Percentiles rank a stretch among this genome's conserved stretches.
phyloP scores from a whole-genome alignment of 1,140 invertebrate species.

The Hylaeus anthracinus region DNA sequence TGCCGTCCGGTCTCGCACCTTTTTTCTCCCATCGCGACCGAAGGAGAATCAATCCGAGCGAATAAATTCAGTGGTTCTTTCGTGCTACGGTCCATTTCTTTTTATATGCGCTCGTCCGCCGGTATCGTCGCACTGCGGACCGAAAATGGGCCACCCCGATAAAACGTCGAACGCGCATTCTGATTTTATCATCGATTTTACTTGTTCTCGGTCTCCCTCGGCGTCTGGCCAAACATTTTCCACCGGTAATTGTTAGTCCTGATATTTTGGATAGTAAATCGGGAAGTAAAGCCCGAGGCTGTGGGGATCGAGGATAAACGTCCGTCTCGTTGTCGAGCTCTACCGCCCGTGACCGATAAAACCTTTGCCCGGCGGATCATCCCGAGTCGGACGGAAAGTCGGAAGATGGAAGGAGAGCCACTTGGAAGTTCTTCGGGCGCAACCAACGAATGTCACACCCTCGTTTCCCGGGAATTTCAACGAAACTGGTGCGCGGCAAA shows the following conservation, averaged over 20 bases:
- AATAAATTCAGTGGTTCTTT: constrained; percentile 33
- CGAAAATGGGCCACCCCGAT: constrained; percentile 17
- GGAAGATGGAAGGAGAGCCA: too few species aligned
- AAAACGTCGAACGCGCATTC: not conserved
- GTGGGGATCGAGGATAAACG: constrained; percentile 23
- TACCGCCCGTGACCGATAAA: not conserved
- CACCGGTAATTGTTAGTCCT: too few species aligned
- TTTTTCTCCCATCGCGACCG: constrained; percentile 33
- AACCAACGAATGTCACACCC: too few species aligned
- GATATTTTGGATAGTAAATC: too few species aligned
- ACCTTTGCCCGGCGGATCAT: not conserved
- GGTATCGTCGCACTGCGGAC: not conserved
- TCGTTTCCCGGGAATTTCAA: too few species aligned
- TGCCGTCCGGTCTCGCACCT: constrained; percentile 34
- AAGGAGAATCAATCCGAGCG: constrained; percentile 34
- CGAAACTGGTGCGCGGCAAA: not conserved
- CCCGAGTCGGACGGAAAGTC: not conserved
- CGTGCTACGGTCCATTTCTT: not conserved
- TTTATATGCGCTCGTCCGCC: not conserved
- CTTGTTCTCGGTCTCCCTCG: not conserved
- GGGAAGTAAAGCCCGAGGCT: not conserved
- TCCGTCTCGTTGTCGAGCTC: constrained; percentile 6
- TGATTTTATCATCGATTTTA: too few species aligned
- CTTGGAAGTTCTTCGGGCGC: too few species aligned
- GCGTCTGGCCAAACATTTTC: too few species aligned